Conservation (phyloP, 2,888 invertebrate genomes). For the Eupeodes latifasciatus region DNA sequence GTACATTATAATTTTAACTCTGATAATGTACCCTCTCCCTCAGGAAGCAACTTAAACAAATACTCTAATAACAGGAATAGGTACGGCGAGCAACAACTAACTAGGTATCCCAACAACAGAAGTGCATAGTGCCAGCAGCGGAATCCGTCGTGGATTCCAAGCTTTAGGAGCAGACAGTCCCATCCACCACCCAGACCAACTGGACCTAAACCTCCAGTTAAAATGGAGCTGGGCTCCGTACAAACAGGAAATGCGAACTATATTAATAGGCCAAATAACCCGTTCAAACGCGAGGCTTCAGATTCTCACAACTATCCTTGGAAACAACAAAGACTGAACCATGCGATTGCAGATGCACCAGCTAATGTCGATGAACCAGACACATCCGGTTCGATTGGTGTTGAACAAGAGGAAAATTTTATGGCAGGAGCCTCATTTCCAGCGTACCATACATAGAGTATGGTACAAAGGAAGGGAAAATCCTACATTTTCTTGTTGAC, state of each 20-base stretch:
- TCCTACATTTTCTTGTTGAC: too few relatives aligned
- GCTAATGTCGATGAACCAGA: neutral
- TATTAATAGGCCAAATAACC: conserved; percentile 26
- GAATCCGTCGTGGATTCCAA: neutral
- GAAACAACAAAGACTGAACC: conserved; percentile 39
- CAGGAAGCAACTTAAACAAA: too few relatives aligned
- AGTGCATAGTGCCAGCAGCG: too few relatives aligned
- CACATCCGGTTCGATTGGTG: neutral
- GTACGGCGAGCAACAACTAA: too few relatives aligned
- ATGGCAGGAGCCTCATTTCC: conserved; percentile 39
- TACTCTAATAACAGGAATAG: too few relatives aligned
- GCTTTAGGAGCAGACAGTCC: conserved; percentile 1
- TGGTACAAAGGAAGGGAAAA: conserved; percentile 32
- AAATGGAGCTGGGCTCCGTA: conserved; percentile 23
- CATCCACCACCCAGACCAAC: conserved; percentile 15
- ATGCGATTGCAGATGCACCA: neutral
- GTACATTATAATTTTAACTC: too few relatives aligned
- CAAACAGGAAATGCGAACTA: conserved; percentile 16
- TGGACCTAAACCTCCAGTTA: conserved; percentile 26
- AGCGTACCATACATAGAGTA: conserved; percentile 47
- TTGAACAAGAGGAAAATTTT: conserved; percentile 28
- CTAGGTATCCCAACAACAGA: too few relatives aligned
- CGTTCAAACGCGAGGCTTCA: conserved; percentile 20
- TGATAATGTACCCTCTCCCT: too few relatives aligned
- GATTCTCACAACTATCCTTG: conserved; percentile 14